Percentiles rank a stretch among this genome's conserved stretches.
Evolutionary conservation across 1,140 invertebrate genomes (phyloP).

Genomic region (Psilanteris sp.): DNA sequence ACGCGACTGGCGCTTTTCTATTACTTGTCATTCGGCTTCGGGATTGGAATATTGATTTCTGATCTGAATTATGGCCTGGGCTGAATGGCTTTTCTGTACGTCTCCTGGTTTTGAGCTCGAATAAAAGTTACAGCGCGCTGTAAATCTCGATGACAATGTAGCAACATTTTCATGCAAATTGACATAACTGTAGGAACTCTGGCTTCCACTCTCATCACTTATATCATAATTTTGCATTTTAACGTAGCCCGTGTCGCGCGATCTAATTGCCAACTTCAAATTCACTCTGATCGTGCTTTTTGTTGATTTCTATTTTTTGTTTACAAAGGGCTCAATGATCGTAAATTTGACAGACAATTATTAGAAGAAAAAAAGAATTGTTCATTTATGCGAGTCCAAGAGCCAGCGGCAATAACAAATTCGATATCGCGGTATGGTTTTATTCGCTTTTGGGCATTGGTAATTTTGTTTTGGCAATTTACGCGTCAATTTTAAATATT

Average conservation of each 20-base stretch:
- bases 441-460: too few species aligned
- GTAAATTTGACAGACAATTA: too few species aligned
- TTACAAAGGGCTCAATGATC: too few species aligned
- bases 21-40: slow-evolving; percentile 35
- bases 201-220: slow-evolving; percentile 63
- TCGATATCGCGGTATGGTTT: too few species aligned
- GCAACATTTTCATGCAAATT: slow-evolving; percentile 61
- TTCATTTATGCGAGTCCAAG: too few species aligned
- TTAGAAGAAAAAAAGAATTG: too few species aligned
- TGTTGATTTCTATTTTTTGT: slow-evolving; percentile 31
- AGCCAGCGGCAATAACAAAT: too few species aligned
- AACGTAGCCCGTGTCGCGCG: slow-evolving; percentile 35
- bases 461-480: too few species aligned
- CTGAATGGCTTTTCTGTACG: slow-evolving; percentile 6
- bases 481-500: too few species aligned
- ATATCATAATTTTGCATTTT: slow-evolving; percentile 58
- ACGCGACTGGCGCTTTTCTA: slow-evolving; percentile 28
- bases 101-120: not conserved
- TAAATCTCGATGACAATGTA: slow-evolving; percentile 47
- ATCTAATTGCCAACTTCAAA: slow-evolving; percentile 42
- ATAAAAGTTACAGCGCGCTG: slow-evolving; percentile 41
- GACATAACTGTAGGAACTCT: slow-evolving; percentile 55
- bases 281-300: slow-evolving; percentile 15
- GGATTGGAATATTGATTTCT: slow-evolving; percentile 42
- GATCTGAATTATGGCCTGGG: slow-evolving; percentile 28